Percentiles rank a stretch among this genome's conserved stretches.
Evolutionary conservation across 1,140 invertebrate species (phyloP).

Genomic region (Pollicipes pollicipes): DNA sequence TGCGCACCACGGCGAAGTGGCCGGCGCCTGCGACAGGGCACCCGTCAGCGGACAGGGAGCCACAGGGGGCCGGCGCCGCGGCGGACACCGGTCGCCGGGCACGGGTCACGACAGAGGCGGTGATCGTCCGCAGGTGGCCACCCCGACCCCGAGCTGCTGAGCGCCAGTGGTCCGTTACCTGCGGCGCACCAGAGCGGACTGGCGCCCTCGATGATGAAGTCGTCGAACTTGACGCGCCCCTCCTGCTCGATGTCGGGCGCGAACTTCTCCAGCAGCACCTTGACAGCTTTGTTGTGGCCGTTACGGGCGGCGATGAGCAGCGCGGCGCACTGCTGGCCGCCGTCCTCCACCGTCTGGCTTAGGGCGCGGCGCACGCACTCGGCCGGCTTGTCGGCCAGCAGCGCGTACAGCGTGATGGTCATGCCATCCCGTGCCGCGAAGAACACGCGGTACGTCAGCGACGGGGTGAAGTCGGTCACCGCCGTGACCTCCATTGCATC

Average conservation of each 20-base stretch:
- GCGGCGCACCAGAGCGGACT: conserved; percentile 85
- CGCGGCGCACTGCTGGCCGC: conserved; percentile 65
- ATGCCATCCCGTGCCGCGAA: conserved; percentile 58
- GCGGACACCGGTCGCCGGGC: no score
- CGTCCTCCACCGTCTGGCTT: conserved; percentile 50
- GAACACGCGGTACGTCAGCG: conserved; percentile 43
- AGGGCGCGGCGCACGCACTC: conserved; percentile 38
- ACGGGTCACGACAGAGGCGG: no score
- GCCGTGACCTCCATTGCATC: conserved; percentile 9
- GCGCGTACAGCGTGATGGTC: conserved; percentile 50
- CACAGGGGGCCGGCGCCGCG: conserved; percentile 25
- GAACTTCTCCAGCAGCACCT: conserved; percentile 58
- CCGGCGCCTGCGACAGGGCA: conserved; percentile 39
- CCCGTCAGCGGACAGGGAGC: neutral
- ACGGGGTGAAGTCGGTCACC: no score
- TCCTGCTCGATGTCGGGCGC: conserved; percentile 60
- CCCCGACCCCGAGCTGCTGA: no score
- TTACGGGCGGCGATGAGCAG: conserved; percentile 70
- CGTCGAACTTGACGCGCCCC: conserved; percentile 77
- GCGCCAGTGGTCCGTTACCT: conserved; percentile 29
- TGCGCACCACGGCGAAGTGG: conserved; percentile 32
- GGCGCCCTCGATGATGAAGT: conserved; percentile 71
- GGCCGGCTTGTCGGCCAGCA: conserved; percentile 43
- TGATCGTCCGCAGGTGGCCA: no score
- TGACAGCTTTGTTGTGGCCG: conserved; percentile 63